Evolutionary conservation across 1,140 invertebrate genomes (phyloP).

Genomic region (Zaprionus inermis): DNA sequence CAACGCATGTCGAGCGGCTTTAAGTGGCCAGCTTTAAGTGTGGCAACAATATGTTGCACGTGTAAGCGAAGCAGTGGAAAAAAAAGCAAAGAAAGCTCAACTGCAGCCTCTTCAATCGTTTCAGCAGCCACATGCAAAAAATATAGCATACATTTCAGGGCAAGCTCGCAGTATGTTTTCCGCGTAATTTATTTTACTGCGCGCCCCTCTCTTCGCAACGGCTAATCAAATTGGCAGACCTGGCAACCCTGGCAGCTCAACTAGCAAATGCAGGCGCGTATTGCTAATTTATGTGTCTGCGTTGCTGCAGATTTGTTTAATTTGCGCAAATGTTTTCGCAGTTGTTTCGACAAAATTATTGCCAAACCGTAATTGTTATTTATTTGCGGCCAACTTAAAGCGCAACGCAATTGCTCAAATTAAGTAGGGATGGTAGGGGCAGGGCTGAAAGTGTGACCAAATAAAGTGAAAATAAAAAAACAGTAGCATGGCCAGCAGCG

Average conservation of each 20-base stretch:
- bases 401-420: slow-evolving; percentile 41
- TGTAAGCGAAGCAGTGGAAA: not conserved
- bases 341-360: slow-evolving; percentile 25
- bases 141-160: no score
- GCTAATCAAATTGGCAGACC: slow-evolving; percentile 61
- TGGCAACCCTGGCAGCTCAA: slow-evolving; percentile 28
- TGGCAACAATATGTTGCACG: not conserved
- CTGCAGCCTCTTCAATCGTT: not conserved
- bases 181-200: no score
- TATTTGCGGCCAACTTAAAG: slow-evolving; percentile 72
- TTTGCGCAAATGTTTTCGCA: slow-evolving; percentile 47
- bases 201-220: no score
- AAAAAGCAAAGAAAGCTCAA: not conserved
- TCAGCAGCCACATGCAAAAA: not conserved
- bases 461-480: not conserved
- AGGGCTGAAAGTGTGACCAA: not conserved
- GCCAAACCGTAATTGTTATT: slow-evolving; percentile 74
- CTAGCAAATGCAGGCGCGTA: slow-evolving; percentile 33
- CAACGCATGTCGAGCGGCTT: slow-evolving; percentile 26
- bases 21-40: slow-evolving; percentile 44
- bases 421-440: slow-evolving; percentile 18
- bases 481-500: no score
- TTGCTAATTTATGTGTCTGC: slow-evolving; percentile 77
- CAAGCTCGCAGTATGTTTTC: no score
- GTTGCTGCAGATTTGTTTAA: slow-evolving; percentile 38